These are phyloP conservation scores for Lithobius niger DNA, from an alignment of 1,140 invertebrate species.

Conservation along the genomic window DNA sequence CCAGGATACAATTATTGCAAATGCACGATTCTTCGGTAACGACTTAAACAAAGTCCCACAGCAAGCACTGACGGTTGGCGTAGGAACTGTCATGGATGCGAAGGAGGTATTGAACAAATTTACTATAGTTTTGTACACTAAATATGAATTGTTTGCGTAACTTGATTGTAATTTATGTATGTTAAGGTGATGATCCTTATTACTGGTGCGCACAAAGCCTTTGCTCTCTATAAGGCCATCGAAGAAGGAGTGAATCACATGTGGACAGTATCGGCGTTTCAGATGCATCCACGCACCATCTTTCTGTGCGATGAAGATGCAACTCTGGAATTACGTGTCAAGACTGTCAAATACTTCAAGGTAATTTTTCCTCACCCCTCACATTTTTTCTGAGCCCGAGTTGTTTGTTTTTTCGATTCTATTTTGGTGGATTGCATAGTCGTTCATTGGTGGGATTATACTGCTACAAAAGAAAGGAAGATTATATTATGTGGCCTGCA, in stretches of 20 bases:
- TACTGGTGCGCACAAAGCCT: constrained; percentile 92
- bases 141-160: background rate
- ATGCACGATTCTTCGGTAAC: constrained; percentile 93
- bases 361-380: constrained; percentile 40
- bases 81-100: constrained; percentile 98
- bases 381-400: too few species aligned
- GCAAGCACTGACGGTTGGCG: constrained; percentile 91
- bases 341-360: constrained; percentile 99
- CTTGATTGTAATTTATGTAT: constrained; percentile 14
- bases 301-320: constrained; percentile 98
- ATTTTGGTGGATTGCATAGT: background rate
- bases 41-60: constrained; percentile 84
- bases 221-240: constrained; percentile 91
- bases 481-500: background rate
- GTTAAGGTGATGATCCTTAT: constrained; percentile 89
- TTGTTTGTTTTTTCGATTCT: background rate
- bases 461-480: background rate
- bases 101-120: constrained; percentile 51
- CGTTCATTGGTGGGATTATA: background rate
- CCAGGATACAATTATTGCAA: constrained; percentile 90
- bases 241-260: constrained; percentile 98
- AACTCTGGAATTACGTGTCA: constrained; percentile 88
- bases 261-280: constrained; percentile 99
- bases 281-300: constrained; percentile 78
- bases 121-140: background rate